Percentiles rank a stretch among this genome's conserved stretches.
These are phyloP conservation scores for Pseudochirops cupreus DNA, from an alignment of 2,797 vertebrate species.

Conservation along the genomic window DNA sequence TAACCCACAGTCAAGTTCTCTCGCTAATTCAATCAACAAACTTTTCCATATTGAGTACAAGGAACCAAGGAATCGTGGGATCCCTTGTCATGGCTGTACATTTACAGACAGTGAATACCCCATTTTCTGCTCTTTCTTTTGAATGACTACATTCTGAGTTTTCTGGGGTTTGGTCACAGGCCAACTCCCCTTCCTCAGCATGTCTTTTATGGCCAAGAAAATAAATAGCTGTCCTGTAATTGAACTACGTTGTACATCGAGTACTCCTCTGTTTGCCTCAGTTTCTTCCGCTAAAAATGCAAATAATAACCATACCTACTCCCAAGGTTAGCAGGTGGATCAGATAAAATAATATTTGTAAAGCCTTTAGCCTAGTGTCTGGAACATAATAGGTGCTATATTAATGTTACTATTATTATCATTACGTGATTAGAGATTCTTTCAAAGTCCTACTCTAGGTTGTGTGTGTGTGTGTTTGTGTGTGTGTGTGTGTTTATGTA, in stretches of 20 bases:
- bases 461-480: neutral
- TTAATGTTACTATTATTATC: neutral
- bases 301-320: neutral
- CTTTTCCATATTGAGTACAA: neutral
- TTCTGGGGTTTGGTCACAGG: neutral
- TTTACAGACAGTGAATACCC: neutral
- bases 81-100: neutral
- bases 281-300: neutral
- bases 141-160: neutral
- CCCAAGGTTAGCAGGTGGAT: neutral
- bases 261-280: neutral
- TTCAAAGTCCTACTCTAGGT: neutral
- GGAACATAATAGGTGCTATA: neutral
- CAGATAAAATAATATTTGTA: neutral
- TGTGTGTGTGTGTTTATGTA: neutral
- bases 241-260: neutral
- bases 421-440: neutral
- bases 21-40: neutral
- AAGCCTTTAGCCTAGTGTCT: neutral
- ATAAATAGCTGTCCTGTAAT: neutral
- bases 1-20: neutral
- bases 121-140: neutral
- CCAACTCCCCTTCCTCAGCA: neutral
- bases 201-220: neutral
- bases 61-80: neutral